A percentile compares a stretch with the other conserved stretches of the same genome.
Conservation (phyloP, 2,113 vertebrate species). For the Xenopus laevis region DNA sequence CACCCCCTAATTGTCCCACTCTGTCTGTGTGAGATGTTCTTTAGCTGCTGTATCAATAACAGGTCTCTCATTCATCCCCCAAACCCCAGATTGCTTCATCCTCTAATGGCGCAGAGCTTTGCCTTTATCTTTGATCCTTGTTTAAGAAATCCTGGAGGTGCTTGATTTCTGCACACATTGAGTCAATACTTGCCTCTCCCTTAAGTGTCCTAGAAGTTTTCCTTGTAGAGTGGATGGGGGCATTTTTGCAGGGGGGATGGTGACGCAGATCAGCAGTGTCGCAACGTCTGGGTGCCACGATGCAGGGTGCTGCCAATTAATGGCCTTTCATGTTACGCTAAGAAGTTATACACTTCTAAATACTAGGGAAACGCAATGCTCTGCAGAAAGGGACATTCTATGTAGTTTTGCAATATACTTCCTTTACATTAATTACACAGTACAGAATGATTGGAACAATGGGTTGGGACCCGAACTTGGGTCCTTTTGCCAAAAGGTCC, state of each 20-base stretch:
- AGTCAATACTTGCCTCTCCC: conserved; percentile 11
- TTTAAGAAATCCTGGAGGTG: not conserved
- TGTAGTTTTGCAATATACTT: no score
- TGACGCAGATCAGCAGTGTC: conserved; percentile 13
- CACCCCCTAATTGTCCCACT: not conserved
- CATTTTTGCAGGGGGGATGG: conserved; percentile 8
- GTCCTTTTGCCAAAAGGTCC: not conserved
- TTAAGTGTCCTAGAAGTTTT: conserved; percentile 16
- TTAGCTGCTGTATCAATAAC: not conserved
- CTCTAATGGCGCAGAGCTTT: not conserved
- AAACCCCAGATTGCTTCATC: not conserved
- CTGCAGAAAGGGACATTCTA: not conserved
- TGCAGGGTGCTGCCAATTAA: not conserved
- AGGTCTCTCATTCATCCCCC: not conserved
- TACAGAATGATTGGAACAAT: not conserved
- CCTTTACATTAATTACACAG: no score
- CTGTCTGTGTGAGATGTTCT: not conserved
- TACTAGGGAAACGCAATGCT: not conserved
- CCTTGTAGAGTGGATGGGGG: not conserved
- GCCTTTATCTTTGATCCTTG: not conserved
- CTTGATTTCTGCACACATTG: not conserved
- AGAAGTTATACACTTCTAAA: not conserved
- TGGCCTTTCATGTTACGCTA: not conserved
- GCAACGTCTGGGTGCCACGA: not conserved
- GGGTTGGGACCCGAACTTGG: not conserved